Evolutionary conservation across 1,140 invertebrate genomes (phyloP).

Genomic region (Phocides pigmalion): DNA sequence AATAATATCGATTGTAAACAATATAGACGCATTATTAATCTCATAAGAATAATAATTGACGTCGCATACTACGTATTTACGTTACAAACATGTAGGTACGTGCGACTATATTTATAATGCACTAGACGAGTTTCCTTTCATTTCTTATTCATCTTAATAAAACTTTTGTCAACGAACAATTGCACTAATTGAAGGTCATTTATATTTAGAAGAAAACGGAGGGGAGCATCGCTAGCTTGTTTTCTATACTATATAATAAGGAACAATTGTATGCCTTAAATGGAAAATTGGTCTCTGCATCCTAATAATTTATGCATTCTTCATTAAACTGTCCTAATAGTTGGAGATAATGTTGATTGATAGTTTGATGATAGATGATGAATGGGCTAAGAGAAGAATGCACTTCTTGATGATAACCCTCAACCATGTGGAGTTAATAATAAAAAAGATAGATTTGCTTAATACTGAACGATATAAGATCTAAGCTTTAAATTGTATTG

Average conservation of each 20-base stretch:
- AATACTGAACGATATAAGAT: too few relatives aligned
- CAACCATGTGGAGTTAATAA: too few relatives aligned
- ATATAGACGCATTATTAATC: neutral
- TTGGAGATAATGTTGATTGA: too few relatives aligned
- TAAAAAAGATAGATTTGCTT: too few relatives aligned
- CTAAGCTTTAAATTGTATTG: too few relatives aligned
- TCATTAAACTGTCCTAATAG: too few relatives aligned
- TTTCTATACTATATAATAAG: constrained; percentile 1
- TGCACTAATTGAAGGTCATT: constrained; percentile 3
- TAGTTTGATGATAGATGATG: too few relatives aligned
- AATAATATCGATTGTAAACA: neutral
- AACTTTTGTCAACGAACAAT: constrained; percentile 23
- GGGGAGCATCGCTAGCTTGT: neutral
- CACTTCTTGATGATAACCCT: too few relatives aligned
- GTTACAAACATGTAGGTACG: neutral
- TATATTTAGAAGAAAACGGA: constrained; percentile 1
- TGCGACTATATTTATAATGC: neutral
- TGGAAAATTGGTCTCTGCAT: neutral
- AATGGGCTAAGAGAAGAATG: too few relatives aligned
- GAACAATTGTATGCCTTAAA: neutral
- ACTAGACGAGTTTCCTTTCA: constrained; percentile 3
- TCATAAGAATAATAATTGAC: too few relatives aligned
- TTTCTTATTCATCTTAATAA: constrained; percentile 12
- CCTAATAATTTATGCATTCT: neutral
- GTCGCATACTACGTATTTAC: neutral